Conservation (phyloP, 1,140 invertebrate genomes). For the Brachionus calyciflorus region DNA sequence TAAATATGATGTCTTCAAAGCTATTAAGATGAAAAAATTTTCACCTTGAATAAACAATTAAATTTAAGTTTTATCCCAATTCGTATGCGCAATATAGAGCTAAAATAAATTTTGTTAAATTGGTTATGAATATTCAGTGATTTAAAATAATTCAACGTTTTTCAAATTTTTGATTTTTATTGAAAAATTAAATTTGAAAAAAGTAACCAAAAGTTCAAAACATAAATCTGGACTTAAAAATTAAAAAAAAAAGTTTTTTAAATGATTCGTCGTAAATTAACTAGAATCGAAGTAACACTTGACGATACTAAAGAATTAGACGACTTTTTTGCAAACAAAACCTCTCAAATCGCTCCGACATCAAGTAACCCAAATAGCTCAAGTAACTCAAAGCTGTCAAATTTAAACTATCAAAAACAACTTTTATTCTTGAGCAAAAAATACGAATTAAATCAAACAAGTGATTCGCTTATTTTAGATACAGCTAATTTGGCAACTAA, state of each 20-base stretch:
- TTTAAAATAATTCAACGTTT: too few species aligned
- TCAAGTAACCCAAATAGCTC: background rate
- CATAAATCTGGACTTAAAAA: too few species aligned
- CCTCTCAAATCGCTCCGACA: background rate
- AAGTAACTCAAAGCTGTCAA: background rate
- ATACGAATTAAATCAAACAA: slow-evolving; percentile 23
- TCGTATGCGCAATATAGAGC: too few species aligned
- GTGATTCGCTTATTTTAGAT: background rate
- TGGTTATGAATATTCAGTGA: too few species aligned
- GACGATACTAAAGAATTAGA: slow-evolving; percentile 47
- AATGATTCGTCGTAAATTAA: slow-evolving; percentile 44
- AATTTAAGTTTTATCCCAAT: too few species aligned
- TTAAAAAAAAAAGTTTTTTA: slow-evolving; percentile 1
- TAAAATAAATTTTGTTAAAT: too few species aligned
- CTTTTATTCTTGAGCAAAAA: slow-evolving; percentile 4
- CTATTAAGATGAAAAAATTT: too few species aligned
- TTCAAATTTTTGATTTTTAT: too few species aligned
- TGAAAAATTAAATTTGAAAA: too few species aligned
- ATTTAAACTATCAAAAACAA: background rate
- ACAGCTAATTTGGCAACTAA: background rate
- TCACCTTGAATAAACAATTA: too few species aligned
- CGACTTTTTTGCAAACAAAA: slow-evolving; percentile 39
- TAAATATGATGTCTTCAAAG: too few species aligned
- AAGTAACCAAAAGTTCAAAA: too few species aligned
- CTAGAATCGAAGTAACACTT: slow-evolving; percentile 37